Evolutionary conservation across 2,888 invertebrate genomes (phyloP).

Genomic region (Aplocera efformata): DNA sequence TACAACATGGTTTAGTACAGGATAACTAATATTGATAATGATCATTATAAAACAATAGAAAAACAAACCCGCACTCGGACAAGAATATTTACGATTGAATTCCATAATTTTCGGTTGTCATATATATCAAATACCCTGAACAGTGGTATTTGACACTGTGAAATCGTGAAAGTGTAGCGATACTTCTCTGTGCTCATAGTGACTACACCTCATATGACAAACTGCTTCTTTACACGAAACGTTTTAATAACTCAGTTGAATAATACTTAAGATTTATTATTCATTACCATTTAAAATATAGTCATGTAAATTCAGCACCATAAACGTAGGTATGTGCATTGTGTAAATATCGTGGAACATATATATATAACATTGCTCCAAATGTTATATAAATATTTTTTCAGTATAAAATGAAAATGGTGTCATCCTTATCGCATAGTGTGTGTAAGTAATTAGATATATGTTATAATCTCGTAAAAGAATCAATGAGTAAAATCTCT

Average conservation of each 20-base stretch:
- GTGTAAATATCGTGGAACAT: not conserved
- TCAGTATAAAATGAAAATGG: too few relatives aligned
- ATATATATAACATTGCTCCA: not conserved
- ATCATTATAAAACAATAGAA: too few relatives aligned
- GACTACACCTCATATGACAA: slow-evolving; percentile 8
- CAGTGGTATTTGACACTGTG: not conserved
- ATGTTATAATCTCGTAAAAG: not conserved
- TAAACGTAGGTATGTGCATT: not conserved
- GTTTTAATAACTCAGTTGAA: slow-evolving; percentile 4
- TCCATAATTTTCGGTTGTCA: too few relatives aligned
- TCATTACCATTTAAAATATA: not conserved
- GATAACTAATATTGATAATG: too few relatives aligned
- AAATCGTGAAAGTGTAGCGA: slow-evolving; percentile 6
- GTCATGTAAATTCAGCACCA: not conserved
- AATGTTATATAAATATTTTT: too few relatives aligned
- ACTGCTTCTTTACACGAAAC: slow-evolving; percentile 13
- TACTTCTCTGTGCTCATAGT: slow-evolving; percentile 8
- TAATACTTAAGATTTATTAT: not conserved
- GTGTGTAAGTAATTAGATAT: too few relatives aligned
- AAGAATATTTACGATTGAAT: too few relatives aligned
- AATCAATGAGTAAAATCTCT: too few relatives aligned
- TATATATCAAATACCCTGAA: too few relatives aligned
- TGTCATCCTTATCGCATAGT: too few relatives aligned
- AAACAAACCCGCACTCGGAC: too few relatives aligned
- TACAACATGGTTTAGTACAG: too few relatives aligned